Evolutionary conservation across 2,797 vertebrate genomes (phyloP).

Genomic region (Oceanodroma leucorhoa): DNA sequence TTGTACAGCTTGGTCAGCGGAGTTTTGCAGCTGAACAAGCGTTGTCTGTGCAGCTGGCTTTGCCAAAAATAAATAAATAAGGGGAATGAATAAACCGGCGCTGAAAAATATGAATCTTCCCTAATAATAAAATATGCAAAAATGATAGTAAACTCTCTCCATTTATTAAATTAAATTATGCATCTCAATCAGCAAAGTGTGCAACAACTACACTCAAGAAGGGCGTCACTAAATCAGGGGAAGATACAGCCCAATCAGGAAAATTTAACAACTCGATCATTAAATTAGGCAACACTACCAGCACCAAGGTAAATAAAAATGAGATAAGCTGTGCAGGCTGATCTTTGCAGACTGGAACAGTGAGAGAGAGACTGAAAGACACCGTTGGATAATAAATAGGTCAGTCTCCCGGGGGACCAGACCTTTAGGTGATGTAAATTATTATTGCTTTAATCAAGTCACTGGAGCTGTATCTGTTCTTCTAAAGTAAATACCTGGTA

Average conservation of each 20-base stretch:
- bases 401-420: neutral
- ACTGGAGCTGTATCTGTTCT: neutral
- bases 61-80: constrained; percentile 54
- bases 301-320: constrained; percentile 54
- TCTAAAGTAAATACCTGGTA: neutral
- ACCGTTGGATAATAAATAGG: neutral
- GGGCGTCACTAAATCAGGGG: constrained; percentile 39
- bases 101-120: constrained; percentile 65
- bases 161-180: constrained; percentile 75
- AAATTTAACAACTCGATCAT: constrained; percentile 49
- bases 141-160: constrained; percentile 63
- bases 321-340: neutral
- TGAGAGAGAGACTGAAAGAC: neutral
- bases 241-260: constrained; percentile 44
- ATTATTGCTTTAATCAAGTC: constrained; percentile 9
- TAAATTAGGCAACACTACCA: constrained; percentile 29
- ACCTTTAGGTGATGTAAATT: neutral
- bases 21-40: constrained; percentile 65
- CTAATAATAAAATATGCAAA: constrained; percentile 72
- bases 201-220: constrained; percentile 38
- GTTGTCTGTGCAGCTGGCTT: constrained; percentile 57
- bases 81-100: constrained; percentile 15
- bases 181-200: constrained; percentile 59
- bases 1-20: constrained; percentile 62
- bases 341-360: neutral